phyloP scores from a whole-genome alignment of 2,888 invertebrate genomes.

The Clistopyga incitator region DNA sequence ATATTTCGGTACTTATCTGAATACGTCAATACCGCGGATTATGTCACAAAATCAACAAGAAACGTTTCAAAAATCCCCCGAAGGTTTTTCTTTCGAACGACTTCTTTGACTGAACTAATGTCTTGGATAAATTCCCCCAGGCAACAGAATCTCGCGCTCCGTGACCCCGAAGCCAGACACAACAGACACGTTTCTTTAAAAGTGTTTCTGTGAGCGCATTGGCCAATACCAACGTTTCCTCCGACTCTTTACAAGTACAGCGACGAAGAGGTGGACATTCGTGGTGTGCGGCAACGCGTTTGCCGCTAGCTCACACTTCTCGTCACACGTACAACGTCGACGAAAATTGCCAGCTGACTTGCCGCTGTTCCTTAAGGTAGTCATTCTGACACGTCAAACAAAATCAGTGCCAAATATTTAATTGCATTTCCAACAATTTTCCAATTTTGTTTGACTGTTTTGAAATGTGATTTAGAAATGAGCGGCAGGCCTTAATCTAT shows the following conservation, averaged over 20 bases:
- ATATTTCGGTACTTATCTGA: not conserved
- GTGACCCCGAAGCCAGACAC: conserved; percentile 75
- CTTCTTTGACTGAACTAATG: conserved; percentile 9
- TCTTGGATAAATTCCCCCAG: conserved; percentile 12
- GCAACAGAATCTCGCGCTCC: conserved; percentile 38
- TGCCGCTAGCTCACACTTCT: not conserved
- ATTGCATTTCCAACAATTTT: no score
- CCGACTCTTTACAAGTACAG: not conserved
- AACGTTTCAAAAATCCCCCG: conserved; percentile 13
- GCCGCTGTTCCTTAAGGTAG: conserved; percentile 76
- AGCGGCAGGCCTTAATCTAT: no score
- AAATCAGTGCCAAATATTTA: no score
- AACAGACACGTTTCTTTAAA: conserved; percentile 63
- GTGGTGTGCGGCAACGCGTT: conserved; percentile 57
- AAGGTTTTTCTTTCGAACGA: conserved; percentile 11
- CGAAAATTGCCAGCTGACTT: conserved; percentile 34
- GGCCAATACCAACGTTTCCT: conserved; percentile 24
- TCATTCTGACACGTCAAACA: no score
- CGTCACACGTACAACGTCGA: conserved; percentile 35
- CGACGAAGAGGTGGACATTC: conserved; percentile 4
- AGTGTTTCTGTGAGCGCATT: conserved; percentile 13
- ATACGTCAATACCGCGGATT: not conserved
- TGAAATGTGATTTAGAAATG: no score
- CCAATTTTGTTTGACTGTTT: no score
- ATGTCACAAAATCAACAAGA: not conserved